Evolutionary conservation across 2,113 vertebrate species (phyloP).

Genomic region (Antechinus stuartii): DNA sequence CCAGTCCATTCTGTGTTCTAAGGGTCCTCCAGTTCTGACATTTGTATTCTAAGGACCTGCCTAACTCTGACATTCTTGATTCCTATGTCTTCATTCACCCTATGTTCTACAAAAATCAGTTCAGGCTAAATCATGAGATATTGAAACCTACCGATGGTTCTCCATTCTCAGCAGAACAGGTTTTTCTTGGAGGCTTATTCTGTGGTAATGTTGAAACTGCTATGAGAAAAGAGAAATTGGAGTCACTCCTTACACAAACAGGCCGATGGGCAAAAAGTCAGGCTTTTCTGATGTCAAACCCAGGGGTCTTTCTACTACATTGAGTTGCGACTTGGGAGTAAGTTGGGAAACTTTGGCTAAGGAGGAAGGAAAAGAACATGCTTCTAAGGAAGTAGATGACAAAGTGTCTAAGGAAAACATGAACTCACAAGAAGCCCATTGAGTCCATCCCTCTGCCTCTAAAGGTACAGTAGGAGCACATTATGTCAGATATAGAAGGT

Average conservation of each 20-base stretch:
- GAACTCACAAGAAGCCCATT: not conserved
- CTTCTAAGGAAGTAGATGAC: not conserved
- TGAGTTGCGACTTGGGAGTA: not conserved
- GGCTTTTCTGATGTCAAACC: not conserved
- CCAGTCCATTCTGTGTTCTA: too few relatives aligned
- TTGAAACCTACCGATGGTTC: constrained; percentile 80
- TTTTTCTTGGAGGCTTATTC: constrained; percentile 66
- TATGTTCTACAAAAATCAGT: not conserved
- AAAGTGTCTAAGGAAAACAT: not conserved
- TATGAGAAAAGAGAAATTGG: constrained; percentile 64
- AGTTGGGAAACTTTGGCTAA: not conserved
- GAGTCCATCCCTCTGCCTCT: not conserved
- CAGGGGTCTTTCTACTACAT: not conserved
- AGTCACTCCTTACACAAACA: not conserved
- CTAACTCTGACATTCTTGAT: fast-evolving
- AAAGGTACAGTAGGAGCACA: not conserved
- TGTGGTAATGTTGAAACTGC: constrained; percentile 82
- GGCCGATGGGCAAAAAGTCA: not conserved
- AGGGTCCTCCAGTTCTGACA: not conserved
- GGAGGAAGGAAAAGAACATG: not conserved
- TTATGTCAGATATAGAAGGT: not conserved
- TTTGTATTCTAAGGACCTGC: not conserved
- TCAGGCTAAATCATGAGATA: not conserved
- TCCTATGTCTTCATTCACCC: not conserved
- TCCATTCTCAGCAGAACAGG: constrained; percentile 69